A percentile compares a stretch with the other conserved stretches of the same genome.
phyloP scores from a whole-genome alignment of 64 coral and sea anemone species.

The Porites australiensis region DNA sequence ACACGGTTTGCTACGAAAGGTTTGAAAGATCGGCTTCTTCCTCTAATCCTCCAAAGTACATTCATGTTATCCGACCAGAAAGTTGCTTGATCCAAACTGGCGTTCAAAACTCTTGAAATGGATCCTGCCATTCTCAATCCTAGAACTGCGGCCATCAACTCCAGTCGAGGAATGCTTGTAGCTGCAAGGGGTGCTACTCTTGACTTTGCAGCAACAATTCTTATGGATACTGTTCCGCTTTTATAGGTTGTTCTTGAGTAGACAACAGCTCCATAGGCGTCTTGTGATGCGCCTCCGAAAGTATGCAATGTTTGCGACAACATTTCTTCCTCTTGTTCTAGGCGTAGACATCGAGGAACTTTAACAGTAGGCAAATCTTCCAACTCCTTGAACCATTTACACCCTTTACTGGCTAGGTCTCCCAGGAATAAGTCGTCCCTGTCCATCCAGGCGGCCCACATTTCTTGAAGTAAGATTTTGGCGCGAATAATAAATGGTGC shows the following conservation, averaged over 20 bases:
- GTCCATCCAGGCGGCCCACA: constrained; percentile 70
- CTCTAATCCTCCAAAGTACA: constrained; percentile 73
- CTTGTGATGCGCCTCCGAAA: constrained; percentile 46
- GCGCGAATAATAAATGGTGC: constrained; percentile 50
- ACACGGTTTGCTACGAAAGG: constrained; percentile 49
- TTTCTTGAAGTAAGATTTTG: constrained; percentile 75
- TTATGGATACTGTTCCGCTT: constrained; percentile 41
- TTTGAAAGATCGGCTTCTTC: constrained; percentile 60
- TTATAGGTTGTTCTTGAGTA: constrained; percentile 56
- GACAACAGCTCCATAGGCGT: constrained; percentile 66
- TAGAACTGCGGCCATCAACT: constrained; percentile 77
- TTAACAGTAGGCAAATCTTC: constrained; percentile 49
- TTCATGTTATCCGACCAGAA: constrained; percentile 70
- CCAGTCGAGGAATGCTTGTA: constrained; percentile 59
- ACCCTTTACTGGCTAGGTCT: constrained; percentile 39
- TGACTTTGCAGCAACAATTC: constrained; percentile 53
- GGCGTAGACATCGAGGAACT: constrained; percentile 69
- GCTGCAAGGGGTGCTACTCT: constrained; percentile 59
- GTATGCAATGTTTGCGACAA: constrained; percentile 40
- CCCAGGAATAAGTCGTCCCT: constrained; percentile 71
- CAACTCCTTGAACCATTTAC: constrained; percentile 65
- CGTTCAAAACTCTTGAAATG: constrained; percentile 37
- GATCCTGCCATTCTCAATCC: constrained; percentile 44
- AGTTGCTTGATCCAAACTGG: not conserved
- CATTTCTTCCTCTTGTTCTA: constrained; percentile 55